phyloP scores from a whole-genome alignment of 2,113 vertebrate species.

The Vimba vimba region DNA sequence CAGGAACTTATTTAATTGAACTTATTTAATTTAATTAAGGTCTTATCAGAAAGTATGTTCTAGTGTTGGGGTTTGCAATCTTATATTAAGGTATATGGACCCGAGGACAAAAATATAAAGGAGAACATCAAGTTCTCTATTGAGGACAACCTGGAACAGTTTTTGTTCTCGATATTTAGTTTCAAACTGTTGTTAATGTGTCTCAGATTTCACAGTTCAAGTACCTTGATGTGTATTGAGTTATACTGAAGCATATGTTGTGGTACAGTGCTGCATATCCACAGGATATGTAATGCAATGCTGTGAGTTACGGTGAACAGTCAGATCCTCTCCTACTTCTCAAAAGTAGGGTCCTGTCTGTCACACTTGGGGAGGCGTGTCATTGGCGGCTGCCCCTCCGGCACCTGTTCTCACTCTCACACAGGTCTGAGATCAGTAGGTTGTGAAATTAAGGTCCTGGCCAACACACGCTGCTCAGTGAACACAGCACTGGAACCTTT shows the following conservation, averaged over 20 bases:
- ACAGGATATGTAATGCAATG: too few relatives aligned
- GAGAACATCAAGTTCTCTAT: too few relatives aligned
- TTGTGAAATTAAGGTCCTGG: constrained; percentile 74
- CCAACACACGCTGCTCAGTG: constrained; percentile 52
- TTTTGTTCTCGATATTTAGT: constrained; percentile 6
- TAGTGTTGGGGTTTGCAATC: too few relatives aligned
- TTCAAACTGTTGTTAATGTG: neutral
- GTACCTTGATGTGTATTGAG: neutral
- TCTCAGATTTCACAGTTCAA: neutral
- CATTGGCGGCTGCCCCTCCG: constrained; percentile 58
- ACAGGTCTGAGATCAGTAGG: constrained; percentile 76
- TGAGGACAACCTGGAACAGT: too few relatives aligned
- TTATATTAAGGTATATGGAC: neutral
- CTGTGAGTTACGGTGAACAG: constrained; percentile 2
- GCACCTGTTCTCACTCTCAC: constrained; percentile 70
- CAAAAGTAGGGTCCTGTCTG: constrained; percentile 45
- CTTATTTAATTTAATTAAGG: too few relatives aligned
- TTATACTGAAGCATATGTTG: too few relatives aligned
- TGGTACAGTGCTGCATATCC: too few relatives aligned
- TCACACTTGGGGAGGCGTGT: constrained; percentile 52
- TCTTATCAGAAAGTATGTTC: too few relatives aligned
- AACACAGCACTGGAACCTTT: constrained; percentile 28
- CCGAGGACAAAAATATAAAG: too few relatives aligned
- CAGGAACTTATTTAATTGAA: too few relatives aligned
- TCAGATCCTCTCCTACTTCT: constrained; percentile 5